Evolutionary conservation across 2,797 vertebrate species (phyloP).

Genomic region (Triplophysa yarkandensis): DNA sequence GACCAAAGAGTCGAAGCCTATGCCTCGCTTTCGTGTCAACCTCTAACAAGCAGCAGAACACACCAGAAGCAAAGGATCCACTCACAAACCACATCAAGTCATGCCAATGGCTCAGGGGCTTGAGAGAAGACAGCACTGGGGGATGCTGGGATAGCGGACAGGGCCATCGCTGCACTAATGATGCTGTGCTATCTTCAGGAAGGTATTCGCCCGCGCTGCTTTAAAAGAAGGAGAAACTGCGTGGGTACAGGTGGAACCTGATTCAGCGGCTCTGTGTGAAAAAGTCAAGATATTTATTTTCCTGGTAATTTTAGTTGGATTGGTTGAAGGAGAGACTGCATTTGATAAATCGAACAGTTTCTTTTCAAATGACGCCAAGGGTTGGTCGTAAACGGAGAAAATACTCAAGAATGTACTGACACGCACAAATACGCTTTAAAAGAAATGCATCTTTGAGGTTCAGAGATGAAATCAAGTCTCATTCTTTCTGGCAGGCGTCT

Average conservation of each 20-base stretch:
- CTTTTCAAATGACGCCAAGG: slow-evolving; percentile 8
- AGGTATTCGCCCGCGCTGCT: slow-evolving; percentile 12
- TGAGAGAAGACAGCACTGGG: slow-evolving; percentile 16
- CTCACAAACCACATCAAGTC: slow-evolving; percentile 26
- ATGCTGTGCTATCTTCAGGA: slow-evolving; percentile 35
- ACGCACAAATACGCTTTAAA: slow-evolving; percentile 14
- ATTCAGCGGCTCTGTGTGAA: not conserved
- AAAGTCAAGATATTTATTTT: slow-evolving; percentile 19
- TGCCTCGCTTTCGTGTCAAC: slow-evolving; percentile 24
- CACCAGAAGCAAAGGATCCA: slow-evolving; percentile 36
- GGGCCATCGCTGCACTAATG: slow-evolving; percentile 39
- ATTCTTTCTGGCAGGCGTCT: slow-evolving; percentile 21
- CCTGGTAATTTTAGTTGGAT: slow-evolving; percentile 16
- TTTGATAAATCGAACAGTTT: slow-evolving; percentile 31
- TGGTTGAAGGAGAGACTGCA: slow-evolving; percentile 15
- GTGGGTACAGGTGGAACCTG: not conserved
- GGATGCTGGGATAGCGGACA: slow-evolving; percentile 31
- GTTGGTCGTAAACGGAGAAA: slow-evolving; percentile 26
- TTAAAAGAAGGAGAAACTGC: slow-evolving; percentile 2
- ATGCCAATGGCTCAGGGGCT: slow-evolving; percentile 30
- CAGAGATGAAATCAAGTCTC: slow-evolving; percentile 27
- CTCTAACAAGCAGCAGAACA: slow-evolving; percentile 10
- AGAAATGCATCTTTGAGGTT: slow-evolving; percentile 32
- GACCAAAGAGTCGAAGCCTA: not conserved
- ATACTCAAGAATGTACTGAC: slow-evolving; percentile 16